These are phyloP conservation scores for Copidosoma floridanum DNA, from an alignment of 1,140 invertebrate genomes.

Conservation along the genomic window DNA sequence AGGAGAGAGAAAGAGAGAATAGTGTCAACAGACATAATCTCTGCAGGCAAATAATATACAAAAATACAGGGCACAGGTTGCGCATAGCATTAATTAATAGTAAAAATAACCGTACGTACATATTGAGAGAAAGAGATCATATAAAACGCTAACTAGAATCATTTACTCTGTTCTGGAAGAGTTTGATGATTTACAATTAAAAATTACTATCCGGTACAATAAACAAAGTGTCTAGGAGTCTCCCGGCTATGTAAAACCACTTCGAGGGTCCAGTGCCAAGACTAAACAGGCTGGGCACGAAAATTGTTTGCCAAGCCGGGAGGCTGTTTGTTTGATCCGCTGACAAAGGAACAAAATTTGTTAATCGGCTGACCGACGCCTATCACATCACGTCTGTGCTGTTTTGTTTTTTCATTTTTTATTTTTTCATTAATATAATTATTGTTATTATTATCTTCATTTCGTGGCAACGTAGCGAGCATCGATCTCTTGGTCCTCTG, in stretches of 20 bases:
- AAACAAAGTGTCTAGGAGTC: conserved; percentile 47
- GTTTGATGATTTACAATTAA: conserved; percentile 49
- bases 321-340: conserved; percentile 40
- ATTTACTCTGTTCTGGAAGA: conserved; percentile 53
- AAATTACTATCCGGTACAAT: conserved; percentile 48
- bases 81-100: conserved; percentile 49
- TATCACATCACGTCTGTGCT: conserved; percentile 48
- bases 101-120: conserved; percentile 46
- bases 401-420: neutral
- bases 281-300: conserved; percentile 26
- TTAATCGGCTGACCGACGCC: conserved; percentile 45
- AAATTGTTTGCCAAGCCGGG: conserved; percentile 26
- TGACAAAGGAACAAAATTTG: conserved; percentile 47
- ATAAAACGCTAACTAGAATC: conserved; percentile 59
- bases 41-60: conserved; percentile 50
- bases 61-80: conserved; percentile 55
- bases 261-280: conserved; percentile 21
- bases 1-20: neutral
- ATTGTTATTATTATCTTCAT: too few species aligned
- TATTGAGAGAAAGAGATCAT: conserved; percentile 57
- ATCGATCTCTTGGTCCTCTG: conserved; percentile 46
- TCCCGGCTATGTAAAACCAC: conserved; percentile 13
- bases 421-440: neutral
- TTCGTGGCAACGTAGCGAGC: conserved; percentile 26
- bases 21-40: conserved; percentile 21